Base-by-base conservation (phyloP, 1,140 invertebrate genomes). In the Penaeus indicus region DNA sequence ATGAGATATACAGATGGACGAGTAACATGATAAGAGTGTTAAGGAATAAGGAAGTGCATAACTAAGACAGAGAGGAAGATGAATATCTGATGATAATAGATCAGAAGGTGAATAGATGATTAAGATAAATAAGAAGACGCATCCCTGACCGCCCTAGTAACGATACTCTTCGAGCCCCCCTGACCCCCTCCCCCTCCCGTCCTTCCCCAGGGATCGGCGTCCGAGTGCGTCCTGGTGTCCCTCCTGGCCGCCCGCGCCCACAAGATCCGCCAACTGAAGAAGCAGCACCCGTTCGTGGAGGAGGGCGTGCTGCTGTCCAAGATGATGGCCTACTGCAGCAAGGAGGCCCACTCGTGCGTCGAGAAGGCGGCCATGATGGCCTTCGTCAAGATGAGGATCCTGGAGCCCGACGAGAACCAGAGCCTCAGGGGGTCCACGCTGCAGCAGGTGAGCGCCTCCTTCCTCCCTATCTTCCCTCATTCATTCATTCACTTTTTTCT, bases 311-410 rank as follows among this genome's bases (percentile, higher is more conserved):
- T 99, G 69, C 94, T 99, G 38, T 97, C 98, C 21, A 99, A 99
- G 93, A 94, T 99, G 62, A 99, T 99, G 94, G 98, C 98, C 16
- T 95, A 95, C 91, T 95, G 94, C 89, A 95, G 95, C 2, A 95
- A 97, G 92, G 97, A 99, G 94, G 97, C 98, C 42, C 99, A 99
- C 93, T 99, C 98, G n/a, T 99, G 97, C 92, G 98, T 99, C 16
- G 99, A 99, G 94, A 99, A 99, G 93, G 98, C 98, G 21, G 99
- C 98, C 0, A 99, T 99, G 98, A 99, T 99, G 91, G 96, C 96
- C 91, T 98, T 99, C 92, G 98, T 99, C 0, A 99, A 99, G 92
- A 94, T 99, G 86, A 94, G 98, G 88, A 99, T 99, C 92, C 94
- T 99, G 54, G 98, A 99, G 92, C 97, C 98, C 0, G 99, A 99